Base-by-base conservation (phyloP, 2,113 vertebrate genomes). In the Pungitius pungitius region DNA sequence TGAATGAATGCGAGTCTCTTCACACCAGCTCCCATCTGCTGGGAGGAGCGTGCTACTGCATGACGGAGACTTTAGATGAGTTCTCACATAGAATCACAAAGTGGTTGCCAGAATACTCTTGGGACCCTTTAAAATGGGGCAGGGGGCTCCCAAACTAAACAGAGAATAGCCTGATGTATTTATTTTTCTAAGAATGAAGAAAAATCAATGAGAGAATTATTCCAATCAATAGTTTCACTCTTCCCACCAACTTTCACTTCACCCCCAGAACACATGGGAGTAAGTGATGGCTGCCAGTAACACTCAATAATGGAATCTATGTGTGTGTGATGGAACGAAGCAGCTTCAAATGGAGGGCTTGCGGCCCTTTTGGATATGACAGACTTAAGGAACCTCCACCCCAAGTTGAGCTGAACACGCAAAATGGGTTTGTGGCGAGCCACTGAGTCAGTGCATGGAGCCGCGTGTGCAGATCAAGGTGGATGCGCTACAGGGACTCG, bases 401-500 rank as follows among this genome's bases (percentile, higher is more conserved):
- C 64, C 18, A 57, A 60, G 22, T 69, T 58, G 54, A 54, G 55
- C 22, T 39, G 49, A 52, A 60, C 14, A 30, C 37, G 5, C 17
- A 42, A 51, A 60, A n/a, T 30, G 26, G 17, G 65, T 14, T 14
- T 66, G 13, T 51, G 56, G 67, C 45, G 42, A 12, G 22, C 37
- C 40, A 43, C 18, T 55, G 20, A 58, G 6, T 24, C 4, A 18
- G 24, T 52, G 30, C 43, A 24, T 64, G 12, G 1, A 18, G 12
- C 47, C 24, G n/a, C 47, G 55, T 57, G 58, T 42, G 54, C 8
- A 7, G 55, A 51, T 20, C 24, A 40, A 14, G 6, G 26, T 80
- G 69, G 66, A 82, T 81, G 71, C 42, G 22, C 60, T 70, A 63
- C 69, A 54, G 57, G 69, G 81, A 79, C 82, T 75, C 15, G 14